Evolutionary conservation across 2,888 invertebrate genomes (phyloP).

Genomic region (Ditula angustiorana): DNA sequence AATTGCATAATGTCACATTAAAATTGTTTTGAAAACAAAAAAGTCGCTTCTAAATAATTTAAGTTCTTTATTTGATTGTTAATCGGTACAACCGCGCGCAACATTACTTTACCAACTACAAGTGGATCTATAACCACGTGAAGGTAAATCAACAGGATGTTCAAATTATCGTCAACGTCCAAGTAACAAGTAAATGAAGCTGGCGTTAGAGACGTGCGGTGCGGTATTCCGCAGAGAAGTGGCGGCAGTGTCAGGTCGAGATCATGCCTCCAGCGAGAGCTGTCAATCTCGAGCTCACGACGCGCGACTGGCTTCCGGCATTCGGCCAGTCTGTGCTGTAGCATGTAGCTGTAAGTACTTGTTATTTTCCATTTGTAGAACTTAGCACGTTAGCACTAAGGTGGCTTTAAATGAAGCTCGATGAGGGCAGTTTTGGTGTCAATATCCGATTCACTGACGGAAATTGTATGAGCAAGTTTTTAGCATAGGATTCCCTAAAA

Average conservation of each 20-base stretch:
- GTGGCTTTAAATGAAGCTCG: background rate
- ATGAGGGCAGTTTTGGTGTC: background rate
- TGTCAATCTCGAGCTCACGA: slow-evolving; percentile 61
- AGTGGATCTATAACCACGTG: background rate
- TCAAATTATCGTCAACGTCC: background rate
- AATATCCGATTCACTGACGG: no score
- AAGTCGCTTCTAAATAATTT: no score
- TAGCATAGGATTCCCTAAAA: no score
- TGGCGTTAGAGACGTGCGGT: slow-evolving; percentile 45
- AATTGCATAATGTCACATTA: no score
- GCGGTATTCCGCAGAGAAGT: slow-evolving; percentile 61
- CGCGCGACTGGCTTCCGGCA: slow-evolving; percentile 63
- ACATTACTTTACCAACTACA: background rate
- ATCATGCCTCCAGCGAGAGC: slow-evolving; percentile 54
- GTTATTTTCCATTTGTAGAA: slow-evolving; percentile 1
- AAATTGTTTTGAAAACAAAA: no score
- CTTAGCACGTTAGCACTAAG: background rate
- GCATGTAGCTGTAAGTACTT: slow-evolving; percentile 16
- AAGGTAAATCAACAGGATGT: slow-evolving; percentile 16
- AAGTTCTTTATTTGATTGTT: background rate
- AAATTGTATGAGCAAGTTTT: no score
- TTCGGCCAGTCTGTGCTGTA: slow-evolving; percentile 49
- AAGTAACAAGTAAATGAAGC: slow-evolving; percentile 1
- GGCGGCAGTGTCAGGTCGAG: slow-evolving; percentile 39
- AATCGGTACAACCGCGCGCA: background rate